These are phyloP conservation scores for Lytechinus variegatus DNA, from an alignment of 35 echinoderm and acorn worm genomes.

Conservation along the genomic window DNA sequence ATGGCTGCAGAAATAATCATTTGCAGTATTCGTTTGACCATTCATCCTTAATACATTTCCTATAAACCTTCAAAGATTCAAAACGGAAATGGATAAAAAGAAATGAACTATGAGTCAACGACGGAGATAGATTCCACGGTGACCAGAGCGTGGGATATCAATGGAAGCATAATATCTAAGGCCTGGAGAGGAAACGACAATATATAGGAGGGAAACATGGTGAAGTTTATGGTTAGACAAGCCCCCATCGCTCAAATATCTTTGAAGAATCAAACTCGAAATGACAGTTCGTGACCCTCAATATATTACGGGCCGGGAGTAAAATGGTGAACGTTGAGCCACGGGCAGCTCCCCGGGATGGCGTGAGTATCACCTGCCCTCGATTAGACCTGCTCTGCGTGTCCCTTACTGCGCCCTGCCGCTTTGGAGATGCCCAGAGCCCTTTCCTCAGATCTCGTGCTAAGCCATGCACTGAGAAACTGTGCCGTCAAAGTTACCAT, in stretches of 20 bases:
- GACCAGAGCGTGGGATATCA: not conserved
- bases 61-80: not conserved
- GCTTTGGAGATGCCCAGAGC: constrained; percentile 24
- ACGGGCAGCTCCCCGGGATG: constrained; percentile 46
- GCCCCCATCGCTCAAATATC: constrained; percentile 16
- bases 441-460: not conserved
- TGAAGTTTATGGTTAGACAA: not conserved
- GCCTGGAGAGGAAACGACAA: not conserved
- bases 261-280: not conserved
- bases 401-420: not conserved
- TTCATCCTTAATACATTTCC: not conserved
- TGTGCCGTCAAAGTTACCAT: constrained; percentile 50
- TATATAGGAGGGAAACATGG: not conserved
- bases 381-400: constrained; percentile 40
- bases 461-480: constrained; percentile 38
- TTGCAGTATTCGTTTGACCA: not conserved
- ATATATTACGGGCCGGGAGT: constrained; percentile 55
- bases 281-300: constrained; percentile 47
- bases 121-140: not conserved
- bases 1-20: constrained; percentile 11
- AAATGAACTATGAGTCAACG: not conserved
- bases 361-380: constrained; percentile 44
- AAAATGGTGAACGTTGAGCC: constrained; percentile 20
- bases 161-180: not conserved
- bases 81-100: not conserved